Evolutionary conservation across 2,888 invertebrate species (phyloP).

Genomic region (Carcina quercana): DNA sequence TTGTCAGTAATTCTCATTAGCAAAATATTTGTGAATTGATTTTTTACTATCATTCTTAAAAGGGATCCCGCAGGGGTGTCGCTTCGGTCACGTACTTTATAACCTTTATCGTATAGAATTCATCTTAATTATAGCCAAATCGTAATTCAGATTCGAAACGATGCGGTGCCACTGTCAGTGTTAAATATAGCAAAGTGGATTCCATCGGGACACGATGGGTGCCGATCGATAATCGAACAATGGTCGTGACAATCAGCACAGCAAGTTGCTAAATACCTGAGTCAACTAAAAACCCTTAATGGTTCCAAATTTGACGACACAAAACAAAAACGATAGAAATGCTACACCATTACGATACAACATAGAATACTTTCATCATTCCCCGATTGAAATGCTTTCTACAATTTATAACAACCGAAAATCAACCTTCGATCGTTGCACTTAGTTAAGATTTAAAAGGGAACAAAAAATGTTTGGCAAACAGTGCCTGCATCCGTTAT

Average conservation of each 20-base stretch:
- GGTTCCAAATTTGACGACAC: too few relatives aligned
- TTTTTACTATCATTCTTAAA: slow-evolving; percentile 7
- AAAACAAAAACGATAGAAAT: too few relatives aligned
- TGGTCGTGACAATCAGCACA: slow-evolving; percentile 40
- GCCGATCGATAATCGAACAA: slow-evolving; percentile 61
- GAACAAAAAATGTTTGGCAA: slow-evolving; percentile 30
- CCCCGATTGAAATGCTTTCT: slow-evolving; percentile 22
- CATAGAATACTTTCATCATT: slow-evolving; percentile 38
- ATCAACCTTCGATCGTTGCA: slow-evolving; percentile 15
- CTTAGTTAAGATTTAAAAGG: slow-evolving; percentile 19
- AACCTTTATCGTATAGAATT: slow-evolving; percentile 59
- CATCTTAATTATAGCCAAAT: slow-evolving; percentile 67
- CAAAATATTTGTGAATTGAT: too few relatives aligned
- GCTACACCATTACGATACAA: too few relatives aligned
- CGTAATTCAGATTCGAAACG: slow-evolving; percentile 59
- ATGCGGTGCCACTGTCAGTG: slow-evolving; percentile 59
- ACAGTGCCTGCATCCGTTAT: slow-evolving; percentile 35
- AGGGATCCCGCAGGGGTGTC: slow-evolving; percentile 3
- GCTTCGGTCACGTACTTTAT: slow-evolving; percentile 40
- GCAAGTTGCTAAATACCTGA: slow-evolving; percentile 46
- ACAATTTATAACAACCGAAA: slow-evolving; percentile 22
- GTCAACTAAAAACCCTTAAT: slow-evolving; percentile 41
- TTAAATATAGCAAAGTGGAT: slow-evolving; percentile 55
- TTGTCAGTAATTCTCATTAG: too few relatives aligned
- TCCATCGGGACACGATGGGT: slow-evolving; percentile 42